A percentile compares a stretch with the other conserved stretches of the same genome.
phyloP scores from a whole-genome alignment of 2,888 invertebrate genomes.

The Sarcophaga carnaria region DNA sequence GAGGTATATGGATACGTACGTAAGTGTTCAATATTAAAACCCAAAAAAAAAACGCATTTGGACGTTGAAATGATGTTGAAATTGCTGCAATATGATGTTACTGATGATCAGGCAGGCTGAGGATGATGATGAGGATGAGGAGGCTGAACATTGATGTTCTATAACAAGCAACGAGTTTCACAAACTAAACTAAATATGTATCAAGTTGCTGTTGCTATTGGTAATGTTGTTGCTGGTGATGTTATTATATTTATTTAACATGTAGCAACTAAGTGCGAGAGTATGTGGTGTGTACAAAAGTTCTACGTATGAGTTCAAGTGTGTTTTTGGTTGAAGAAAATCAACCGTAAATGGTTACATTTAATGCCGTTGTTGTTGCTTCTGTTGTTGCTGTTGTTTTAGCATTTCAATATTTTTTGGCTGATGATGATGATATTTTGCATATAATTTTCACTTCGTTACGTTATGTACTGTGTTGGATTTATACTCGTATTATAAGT shows the following conservation, averaged over 20 bases:
- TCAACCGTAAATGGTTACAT: slow-evolving; percentile 53
- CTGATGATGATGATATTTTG: slow-evolving; percentile 66
- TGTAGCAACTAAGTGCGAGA: slow-evolving; percentile 12
- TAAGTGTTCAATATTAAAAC: slow-evolving; percentile 55
- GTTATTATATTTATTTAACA: slow-evolving; percentile 47
- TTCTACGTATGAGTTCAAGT: slow-evolving; percentile 62
- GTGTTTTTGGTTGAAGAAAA: slow-evolving; percentile 52
- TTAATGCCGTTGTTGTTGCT: not conserved
- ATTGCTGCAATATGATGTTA: slow-evolving; percentile 49
- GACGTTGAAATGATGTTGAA: slow-evolving; percentile 61
- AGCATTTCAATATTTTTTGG: slow-evolving; percentile 27
- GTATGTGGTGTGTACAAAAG: slow-evolving; percentile 7
- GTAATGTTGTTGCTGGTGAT: not conserved
- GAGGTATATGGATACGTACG: slow-evolving; percentile 15
- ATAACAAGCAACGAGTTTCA: slow-evolving; percentile 53
- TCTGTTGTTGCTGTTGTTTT: slow-evolving; percentile 13
- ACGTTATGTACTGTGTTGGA: slow-evolving; percentile 53
- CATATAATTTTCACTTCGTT: slow-evolving; percentile 73
- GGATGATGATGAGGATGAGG: slow-evolving; percentile 19
- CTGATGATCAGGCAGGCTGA: slow-evolving; percentile 18
- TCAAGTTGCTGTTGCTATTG: slow-evolving; percentile 39
- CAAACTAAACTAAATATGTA: slow-evolving; percentile 53
- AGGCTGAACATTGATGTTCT: slow-evolving; percentile 13
- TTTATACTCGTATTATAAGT: slow-evolving; percentile 30
- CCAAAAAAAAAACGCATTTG: slow-evolving; percentile 69